Percentiles rank a stretch among this genome's conserved stretches.
Evolutionary conservation across 2,888 invertebrate species (phyloP).

Genomic region (Marasmarcha lunaedactyla): DNA sequence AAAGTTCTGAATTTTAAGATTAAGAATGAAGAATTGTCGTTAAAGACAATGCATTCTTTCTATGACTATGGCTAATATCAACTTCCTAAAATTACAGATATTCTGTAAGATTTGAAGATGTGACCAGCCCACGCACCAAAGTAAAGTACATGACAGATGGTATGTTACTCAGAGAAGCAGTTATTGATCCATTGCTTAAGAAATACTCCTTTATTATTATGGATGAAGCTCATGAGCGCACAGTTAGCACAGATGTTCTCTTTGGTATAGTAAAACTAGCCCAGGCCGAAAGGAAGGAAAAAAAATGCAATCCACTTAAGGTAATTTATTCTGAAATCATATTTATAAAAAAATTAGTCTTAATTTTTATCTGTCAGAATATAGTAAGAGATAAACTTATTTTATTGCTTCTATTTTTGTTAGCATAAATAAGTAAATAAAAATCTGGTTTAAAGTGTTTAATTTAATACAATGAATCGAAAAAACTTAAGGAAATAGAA

Average conservation of each 20-base stretch:
- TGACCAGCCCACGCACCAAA: conserved; percentile 82
- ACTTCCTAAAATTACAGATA: conserved; percentile 73
- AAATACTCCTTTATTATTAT: conserved; percentile 87
- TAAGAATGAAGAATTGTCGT: too few relatives aligned
- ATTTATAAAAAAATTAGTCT: neutral
- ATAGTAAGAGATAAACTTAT: too few relatives aligned
- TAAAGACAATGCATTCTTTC: too few relatives aligned
- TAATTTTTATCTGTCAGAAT: too few relatives aligned
- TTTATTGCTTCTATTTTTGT: too few relatives aligned
- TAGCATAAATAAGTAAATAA: too few relatives aligned
- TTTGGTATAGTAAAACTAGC: conserved; percentile 93
- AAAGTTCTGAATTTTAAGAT: too few relatives aligned
- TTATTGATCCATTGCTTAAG: conserved; percentile 78
- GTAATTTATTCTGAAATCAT: conserved; percentile 34
- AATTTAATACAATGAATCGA: too few relatives aligned
- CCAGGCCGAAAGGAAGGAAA: conserved; percentile 77
- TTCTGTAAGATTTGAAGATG: conserved; percentile 92
- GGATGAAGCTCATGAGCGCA: conserved; percentile 96
- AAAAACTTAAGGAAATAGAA: too few relatives aligned
- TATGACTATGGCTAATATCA: too few relatives aligned
- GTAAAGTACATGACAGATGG: conserved; percentile 96
- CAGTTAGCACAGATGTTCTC: conserved; percentile 92
- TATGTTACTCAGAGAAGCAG: conserved; percentile 91
- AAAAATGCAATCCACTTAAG: conserved; percentile 74
- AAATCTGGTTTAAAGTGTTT: too few relatives aligned